phyloP scores from a whole-genome alignment of 2,113 vertebrate genomes.

The Saccopteryx bilineata region DNA sequence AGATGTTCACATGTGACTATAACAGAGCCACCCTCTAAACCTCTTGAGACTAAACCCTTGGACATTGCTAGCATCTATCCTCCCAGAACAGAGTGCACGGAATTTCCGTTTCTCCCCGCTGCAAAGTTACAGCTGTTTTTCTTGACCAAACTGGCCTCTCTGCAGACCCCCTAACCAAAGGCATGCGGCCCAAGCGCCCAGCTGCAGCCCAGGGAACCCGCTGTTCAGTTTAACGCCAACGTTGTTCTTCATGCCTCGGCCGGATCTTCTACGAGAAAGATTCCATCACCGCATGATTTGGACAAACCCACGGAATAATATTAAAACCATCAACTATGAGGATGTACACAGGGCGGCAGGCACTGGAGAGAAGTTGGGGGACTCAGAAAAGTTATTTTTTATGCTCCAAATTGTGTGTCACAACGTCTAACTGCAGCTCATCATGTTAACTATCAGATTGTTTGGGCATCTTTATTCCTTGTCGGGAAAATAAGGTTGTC shows the following conservation, averaged over 20 bases:
- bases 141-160: slow-evolving; percentile 68
- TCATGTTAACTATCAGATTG: slow-evolving; percentile 43
- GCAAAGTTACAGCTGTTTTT: slow-evolving; percentile 67
- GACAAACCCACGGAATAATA: slow-evolving; percentile 70
- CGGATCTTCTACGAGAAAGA: slow-evolving; percentile 71
- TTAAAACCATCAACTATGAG: slow-evolving; percentile 84
- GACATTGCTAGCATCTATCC: slow-evolving; percentile 40
- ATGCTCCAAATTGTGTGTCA: slow-evolving; percentile 64
- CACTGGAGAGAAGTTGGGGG: slow-evolving; percentile 63
- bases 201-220: slow-evolving; percentile 68
- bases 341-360: slow-evolving; percentile 55
- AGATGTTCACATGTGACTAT: not conserved
- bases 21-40: not conserved
- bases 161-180: slow-evolving; percentile 50
- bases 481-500: slow-evolving; percentile 74
- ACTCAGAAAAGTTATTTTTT: slow-evolving; percentile 74
- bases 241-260: slow-evolving; percentile 69
- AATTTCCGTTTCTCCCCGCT: slow-evolving; percentile 73
- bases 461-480: slow-evolving; percentile 77
- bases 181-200: not conserved
- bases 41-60: slow-evolving; percentile 51
- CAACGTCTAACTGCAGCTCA: slow-evolving; percentile 57
- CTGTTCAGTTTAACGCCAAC: slow-evolving; percentile 54
- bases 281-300: slow-evolving; percentile 76
- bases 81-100: slow-evolving; percentile 72